These are phyloP conservation scores for Trichoplusia ni DNA, from an alignment of 1,140 invertebrate species.

Conservation along the genomic window DNA sequence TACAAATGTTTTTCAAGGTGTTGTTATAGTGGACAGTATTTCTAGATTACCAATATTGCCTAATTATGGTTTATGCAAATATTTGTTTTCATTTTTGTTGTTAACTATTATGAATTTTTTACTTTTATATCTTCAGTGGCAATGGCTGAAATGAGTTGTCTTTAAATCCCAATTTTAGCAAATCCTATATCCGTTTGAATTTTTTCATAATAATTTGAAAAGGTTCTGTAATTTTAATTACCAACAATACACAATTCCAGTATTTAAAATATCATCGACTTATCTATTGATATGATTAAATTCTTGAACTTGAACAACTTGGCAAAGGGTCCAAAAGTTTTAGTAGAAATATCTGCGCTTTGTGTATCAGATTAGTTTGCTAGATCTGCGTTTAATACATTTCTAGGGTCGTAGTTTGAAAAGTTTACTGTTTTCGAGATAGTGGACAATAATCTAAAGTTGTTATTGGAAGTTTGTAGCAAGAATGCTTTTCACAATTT, in stretches of 20 bases:
- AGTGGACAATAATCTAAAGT: background rate
- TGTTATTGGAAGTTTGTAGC: background rate
- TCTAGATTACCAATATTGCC: too few species aligned
- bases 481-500: background rate
- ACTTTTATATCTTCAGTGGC: too few species aligned
- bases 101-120: too few species aligned
- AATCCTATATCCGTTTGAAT: too few species aligned
- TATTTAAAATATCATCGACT: constrained; percentile 31
- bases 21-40: too few species aligned
- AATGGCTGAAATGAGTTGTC: too few species aligned
- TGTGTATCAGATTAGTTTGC: background rate
- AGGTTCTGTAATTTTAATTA: too few species aligned
- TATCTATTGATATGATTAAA: constrained; percentile 23
- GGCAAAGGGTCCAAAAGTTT: background rate
- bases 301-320: constrained; percentile 4
- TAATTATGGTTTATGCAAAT: too few species aligned
- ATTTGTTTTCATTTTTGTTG: too few species aligned
- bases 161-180: too few species aligned
- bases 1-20: too few species aligned
- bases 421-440: constrained; percentile 2
- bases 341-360: background rate
- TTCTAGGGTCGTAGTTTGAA: background rate
- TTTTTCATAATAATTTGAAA: background rate
- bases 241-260: too few species aligned
- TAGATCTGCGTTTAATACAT: background rate